A percentile compares a stretch with the other conserved stretches of the same genome.
phyloP scores from a whole-genome alignment of 2,888 invertebrate species.

The Octodonta nipae region DNA sequence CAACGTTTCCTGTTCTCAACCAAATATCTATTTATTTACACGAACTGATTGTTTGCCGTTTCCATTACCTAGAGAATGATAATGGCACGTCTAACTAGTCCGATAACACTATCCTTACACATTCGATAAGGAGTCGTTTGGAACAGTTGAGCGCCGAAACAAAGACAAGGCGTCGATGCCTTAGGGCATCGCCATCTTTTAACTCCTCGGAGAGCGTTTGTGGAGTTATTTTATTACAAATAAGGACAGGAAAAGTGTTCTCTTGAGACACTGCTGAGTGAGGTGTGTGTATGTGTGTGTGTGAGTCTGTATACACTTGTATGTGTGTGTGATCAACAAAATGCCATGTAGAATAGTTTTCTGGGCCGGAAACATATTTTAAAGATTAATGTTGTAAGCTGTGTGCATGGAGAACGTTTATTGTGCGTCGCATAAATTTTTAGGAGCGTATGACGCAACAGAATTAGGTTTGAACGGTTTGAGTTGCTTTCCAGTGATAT shows the following conservation, averaged over 20 bases:
- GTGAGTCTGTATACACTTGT: no score
- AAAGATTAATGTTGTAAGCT: no score
- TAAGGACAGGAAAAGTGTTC: slow-evolving; percentile 37
- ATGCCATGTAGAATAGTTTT: slow-evolving; percentile 32
- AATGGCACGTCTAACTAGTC: slow-evolving; percentile 30
- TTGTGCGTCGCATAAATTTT: no score
- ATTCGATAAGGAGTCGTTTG: slow-evolving; percentile 12
- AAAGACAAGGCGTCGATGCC: slow-evolving; percentile 27
- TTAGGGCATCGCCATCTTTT: slow-evolving; percentile 32
- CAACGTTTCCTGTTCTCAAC: no score
- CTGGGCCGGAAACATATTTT: slow-evolving; percentile 9
- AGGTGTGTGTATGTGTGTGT: slow-evolving; percentile 29
- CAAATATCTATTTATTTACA: no score
- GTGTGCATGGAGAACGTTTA: slow-evolving; percentile 1
- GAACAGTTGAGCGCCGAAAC: slow-evolving; percentile 16
- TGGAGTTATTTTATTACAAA: slow-evolving; percentile 39
- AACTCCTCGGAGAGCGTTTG: slow-evolving; percentile 35
- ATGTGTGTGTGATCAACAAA: slow-evolving; percentile 31
- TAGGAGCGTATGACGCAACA: no score
- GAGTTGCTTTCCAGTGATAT: no score
- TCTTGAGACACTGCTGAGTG: slow-evolving; percentile 32
- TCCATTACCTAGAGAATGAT: slow-evolving; percentile 29
- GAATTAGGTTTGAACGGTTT: no score
- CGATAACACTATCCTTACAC: slow-evolving; percentile 15
- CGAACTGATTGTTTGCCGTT: no score